Base-by-base conservation (phyloP, 2,888 invertebrate genomes). In the Lochmaea capreae region DNA sequence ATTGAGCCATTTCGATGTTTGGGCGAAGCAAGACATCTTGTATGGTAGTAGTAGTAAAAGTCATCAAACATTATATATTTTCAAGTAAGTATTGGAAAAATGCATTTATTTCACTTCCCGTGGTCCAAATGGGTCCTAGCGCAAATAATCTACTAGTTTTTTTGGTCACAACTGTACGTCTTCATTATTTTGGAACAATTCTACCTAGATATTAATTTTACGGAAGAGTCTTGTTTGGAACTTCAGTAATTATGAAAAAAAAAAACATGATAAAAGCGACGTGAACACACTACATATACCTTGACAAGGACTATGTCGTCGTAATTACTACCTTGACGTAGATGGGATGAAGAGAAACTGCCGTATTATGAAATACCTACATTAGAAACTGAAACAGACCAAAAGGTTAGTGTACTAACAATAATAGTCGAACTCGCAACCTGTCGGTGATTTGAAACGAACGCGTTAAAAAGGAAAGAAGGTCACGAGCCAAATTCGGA, bases 301-400 rank as follows among this genome's bases (percentile, higher is more conserved):
- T 46, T 46, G 8, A 52, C 52, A 52, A 52, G 52, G 52, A 52
- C 52, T 52, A 5, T 5, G 14, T 52, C 52, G 16, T 16, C 52
- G 52, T 52, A 52, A 52, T 52, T 52, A 52, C 52, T 52, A 52
- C 16, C 52, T 52, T 16, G 52, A 14, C 52, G 14, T 14, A 52
- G n/a, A 52, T 14, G 52, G 14, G 52, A 52, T 52, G 52, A 16
- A 52, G 52, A 52, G 52, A n/a, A 52, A 46, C 46, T 52, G 52
- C 46, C 14, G 46, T 46, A 46, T 46, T 52, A 52, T n/a, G 52
- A n/a, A 52, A 52, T n/a, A 52, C n/a, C 52, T 52, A n/a, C 52
- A n/a, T 52, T 52, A 52, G n/a, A 52, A 52, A 52, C 52, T 52
- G n/a, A 52, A 52, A 52, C 52, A n/a, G n/a, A 52, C 52, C n/a